Evolutionary conservation across 2,113 vertebrate genomes (phyloP).

Genomic region (Okapia johnstoni): DNA sequence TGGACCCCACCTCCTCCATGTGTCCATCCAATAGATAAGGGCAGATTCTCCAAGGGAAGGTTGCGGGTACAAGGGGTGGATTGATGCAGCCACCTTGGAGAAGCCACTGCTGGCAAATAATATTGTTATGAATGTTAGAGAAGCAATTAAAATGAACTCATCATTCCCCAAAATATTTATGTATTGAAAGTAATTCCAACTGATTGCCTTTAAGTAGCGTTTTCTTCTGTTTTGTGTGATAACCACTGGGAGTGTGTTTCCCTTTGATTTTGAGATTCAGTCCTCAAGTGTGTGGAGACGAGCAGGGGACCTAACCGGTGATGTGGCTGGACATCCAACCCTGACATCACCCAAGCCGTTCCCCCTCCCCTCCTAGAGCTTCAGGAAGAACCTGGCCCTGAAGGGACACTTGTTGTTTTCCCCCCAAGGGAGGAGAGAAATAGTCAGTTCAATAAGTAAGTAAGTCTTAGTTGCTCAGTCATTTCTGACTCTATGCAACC

Average conservation of each 20-base stretch:
- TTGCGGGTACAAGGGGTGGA: accelerated
- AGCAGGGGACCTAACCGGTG: neutral
- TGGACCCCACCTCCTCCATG: neutral
- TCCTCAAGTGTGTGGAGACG: neutral
- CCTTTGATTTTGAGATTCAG: neutral
- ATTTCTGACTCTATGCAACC: neutral
- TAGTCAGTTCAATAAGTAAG: neutral
- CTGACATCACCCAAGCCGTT: accelerated
- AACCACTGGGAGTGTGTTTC: neutral
- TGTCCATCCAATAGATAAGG: neutral
- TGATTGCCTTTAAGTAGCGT: conserved; percentile 70
- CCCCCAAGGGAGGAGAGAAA: neutral
- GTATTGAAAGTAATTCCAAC: conserved; percentile 68
- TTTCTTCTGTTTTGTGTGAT: conserved; percentile 51
- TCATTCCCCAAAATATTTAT: conserved; percentile 74
- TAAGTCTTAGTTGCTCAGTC: neutral
- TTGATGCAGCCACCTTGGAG: neutral
- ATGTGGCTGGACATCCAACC: accelerated
- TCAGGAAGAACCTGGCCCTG: neutral
- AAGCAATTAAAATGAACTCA: conserved; percentile 74
- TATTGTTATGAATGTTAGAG: conserved; percentile 61
- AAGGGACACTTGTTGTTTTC: neutral
- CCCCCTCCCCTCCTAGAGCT: neutral
- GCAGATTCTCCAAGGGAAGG: neutral
- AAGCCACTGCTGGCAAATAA: conserved; percentile 46